Base-by-base conservation (phyloP, 2,113 vertebrate species). In the Gracilinanus agilis region DNA sequence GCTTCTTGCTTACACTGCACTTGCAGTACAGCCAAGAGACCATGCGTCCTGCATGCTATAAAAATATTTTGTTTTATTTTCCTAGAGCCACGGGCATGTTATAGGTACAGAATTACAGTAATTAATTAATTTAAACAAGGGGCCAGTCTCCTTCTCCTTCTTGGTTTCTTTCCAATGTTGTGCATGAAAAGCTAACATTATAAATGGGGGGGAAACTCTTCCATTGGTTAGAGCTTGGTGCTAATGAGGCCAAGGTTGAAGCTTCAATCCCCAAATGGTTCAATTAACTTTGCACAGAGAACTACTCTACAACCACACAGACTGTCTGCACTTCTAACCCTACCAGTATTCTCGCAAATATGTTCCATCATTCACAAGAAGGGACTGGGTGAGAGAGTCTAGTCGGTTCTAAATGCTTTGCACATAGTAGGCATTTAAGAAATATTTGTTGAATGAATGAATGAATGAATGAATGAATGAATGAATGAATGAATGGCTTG, bases 41-140 rank as follows among this genome's bases (percentile, higher is more conserved):
- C n/a, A 83, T 83, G n/a, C 16, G 23, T 40, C 67, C 67, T 83
- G n/a, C 16, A 83, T 83, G 67, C n/a, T 83, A 40, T 83, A 83
- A 83, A 40, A 83, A 83, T 83, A 75, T n/a, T 40, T 83, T 83
- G 67, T 83, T 83, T 90, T 90, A 53, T 90, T 90, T 90, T 90
- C 24, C 24, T 90, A 90, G 89, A 90, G 49, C 44, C 25, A 90
- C 40, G 89, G 25, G 67, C n/a, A 90, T 90, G 89, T 53, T 53
- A 5, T 90, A 19, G 49, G 49, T 90, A 25, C 44, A 90, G 44
- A 90, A 27, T 90, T 90, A 90, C 89, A 90, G 89, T 90, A 90
- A 90, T 90, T 53, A 90, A 90, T 90, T 90, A 44, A 90, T 53
- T 90, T 90, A 53, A 90, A 53, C 89, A 49, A 90, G 89, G 24